Base-by-base conservation (phyloP, 1,140 invertebrate genomes). In the Platyscapa corneri region DNA sequence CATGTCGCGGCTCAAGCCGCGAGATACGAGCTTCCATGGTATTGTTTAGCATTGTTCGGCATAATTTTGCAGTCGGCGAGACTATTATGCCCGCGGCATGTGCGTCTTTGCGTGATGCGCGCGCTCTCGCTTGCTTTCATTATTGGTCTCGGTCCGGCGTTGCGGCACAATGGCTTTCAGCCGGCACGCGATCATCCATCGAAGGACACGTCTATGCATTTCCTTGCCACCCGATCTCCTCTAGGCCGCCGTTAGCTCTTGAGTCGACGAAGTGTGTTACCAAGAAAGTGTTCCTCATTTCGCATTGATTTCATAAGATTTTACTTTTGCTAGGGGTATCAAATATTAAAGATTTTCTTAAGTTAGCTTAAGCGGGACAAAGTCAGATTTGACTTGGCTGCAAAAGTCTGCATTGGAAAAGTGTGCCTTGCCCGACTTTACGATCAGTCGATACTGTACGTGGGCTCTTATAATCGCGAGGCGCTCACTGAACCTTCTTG, bases 351-450 rank as follows among this genome's bases (percentile, higher is more conserved):
- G n/a, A n/a, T n/a, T n/a, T n/a, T n/a, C n/a, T n/a, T n/a, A n/a
- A n/a, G n/a, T n/a, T n/a, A n/a, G n/a, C n/a, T n/a, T n/a, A n/a
- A n/a, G n/a, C n/a, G n/a, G n/a, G n/a, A n/a, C n/a, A n/a, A n/a
- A 27, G 49, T 2, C 23, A 14, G 20, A 60, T 60, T 60, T 60
- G 27, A 60, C 56, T 60, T 23, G 23, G 27, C 10, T 60, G 20
- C 23, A 14, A 18, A 53, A 18, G 49, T 14, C 18, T 18, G 32
- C 3, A 3, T 39, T 27, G 70, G 49, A 85, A 86, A 88, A 90
- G 88, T 83, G 75, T 87, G 84, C 70, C 87, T 76, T 34, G 87
- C 84, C 80, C 87, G 87, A 90, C 82, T 87, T 87, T 82, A n/a
- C 84, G 72, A 27, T 10, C 34, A 65, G 27, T 8, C 70, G 70